These are phyloP conservation scores for Tipula helvola DNA, from an alignment of 2,888 invertebrate species.

Conservation along the genomic window DNA sequence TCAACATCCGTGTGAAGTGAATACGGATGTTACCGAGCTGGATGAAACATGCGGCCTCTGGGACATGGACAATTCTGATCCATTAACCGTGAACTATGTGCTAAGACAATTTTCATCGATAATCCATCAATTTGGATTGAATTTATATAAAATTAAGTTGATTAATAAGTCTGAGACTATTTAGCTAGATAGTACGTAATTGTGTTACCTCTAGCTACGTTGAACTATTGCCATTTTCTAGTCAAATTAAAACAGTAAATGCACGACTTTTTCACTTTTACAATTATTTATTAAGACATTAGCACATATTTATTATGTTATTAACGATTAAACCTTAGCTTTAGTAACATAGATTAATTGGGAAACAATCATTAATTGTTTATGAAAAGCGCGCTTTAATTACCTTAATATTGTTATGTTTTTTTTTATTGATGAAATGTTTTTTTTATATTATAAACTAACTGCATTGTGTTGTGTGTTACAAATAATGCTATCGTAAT, in stretches of 20 bases:
- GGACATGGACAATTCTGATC: slow-evolving; percentile 14
- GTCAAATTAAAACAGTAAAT: background rate
- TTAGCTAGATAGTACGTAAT: background rate
- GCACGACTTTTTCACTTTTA: background rate
- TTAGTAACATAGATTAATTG: background rate
- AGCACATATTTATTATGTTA: background rate
- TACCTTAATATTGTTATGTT: background rate
- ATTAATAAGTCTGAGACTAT: background rate
- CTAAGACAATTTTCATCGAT: slow-evolving; percentile 32
- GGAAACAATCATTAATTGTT: background rate
- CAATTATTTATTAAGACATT: background rate
- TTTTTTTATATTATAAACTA: too few species aligned
- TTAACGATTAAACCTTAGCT: background rate
- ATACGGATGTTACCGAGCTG: slow-evolving; percentile 27
- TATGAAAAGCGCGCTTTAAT: background rate
- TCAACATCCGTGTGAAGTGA: slow-evolving; percentile 31
- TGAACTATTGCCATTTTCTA: background rate
- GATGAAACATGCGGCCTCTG: slow-evolving; percentile 27
- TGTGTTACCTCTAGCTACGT: background rate
- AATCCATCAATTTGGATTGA: slow-evolving; percentile 38
- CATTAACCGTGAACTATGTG: slow-evolving; percentile 23
- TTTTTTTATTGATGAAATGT: background rate
- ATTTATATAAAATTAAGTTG: slow-evolving; percentile 37
- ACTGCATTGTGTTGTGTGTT: background rate
- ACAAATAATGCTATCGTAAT: background rate